Evolutionary conservation across 2,797 vertebrate species (phyloP), one percentile per base, ranked within the genome.

Genomic region (Tangara arthus): DNA sequence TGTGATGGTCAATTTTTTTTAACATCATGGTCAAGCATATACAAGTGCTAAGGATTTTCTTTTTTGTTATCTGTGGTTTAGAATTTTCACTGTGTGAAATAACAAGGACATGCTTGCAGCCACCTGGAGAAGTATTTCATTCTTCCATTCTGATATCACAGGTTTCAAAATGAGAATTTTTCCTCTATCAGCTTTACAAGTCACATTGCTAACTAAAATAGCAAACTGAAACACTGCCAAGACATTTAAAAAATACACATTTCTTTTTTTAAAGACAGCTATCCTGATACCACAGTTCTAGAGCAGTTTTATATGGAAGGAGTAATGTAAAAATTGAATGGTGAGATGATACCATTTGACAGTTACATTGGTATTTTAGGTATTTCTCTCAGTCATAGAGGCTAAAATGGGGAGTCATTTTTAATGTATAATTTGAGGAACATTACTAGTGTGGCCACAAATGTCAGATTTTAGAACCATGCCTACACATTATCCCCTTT

Each of bases 151-250:
- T 94, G 55, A 39, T 66, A 61, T 52, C 46, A 83, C 42, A 49
- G 32, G 84, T 96, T 96, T 93, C 69, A 37, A 91, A 84, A 95
- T 92, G 64, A 93, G 53, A 72, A n/a, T n/a, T 56, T 78, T 94
- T 94, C 94, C 91, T 84, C 52, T 84, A 66, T 56, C 66, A 50
- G 26, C 56, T 87, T 72, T 63, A 83, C 28, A 59, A 44, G 50
- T 75, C 87, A 83, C 0, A 0, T 7, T 71, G 46, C 32, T 65
- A 89, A 80, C 59, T 81, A 47, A 94, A 94, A 83, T 27, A 88
- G 79, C 42, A 75, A 81, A 90, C 52, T 27, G 84, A 90, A 91
- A 90, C 47, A 63, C 16, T 79, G 55, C 28, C 75, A 49, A 64
- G 9, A 5, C 49, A 42, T 82, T 71, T 11, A 10, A 73, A 87